phyloP scores from a whole-genome alignment of 2,797 vertebrate species.

The Huso huso region DNA sequence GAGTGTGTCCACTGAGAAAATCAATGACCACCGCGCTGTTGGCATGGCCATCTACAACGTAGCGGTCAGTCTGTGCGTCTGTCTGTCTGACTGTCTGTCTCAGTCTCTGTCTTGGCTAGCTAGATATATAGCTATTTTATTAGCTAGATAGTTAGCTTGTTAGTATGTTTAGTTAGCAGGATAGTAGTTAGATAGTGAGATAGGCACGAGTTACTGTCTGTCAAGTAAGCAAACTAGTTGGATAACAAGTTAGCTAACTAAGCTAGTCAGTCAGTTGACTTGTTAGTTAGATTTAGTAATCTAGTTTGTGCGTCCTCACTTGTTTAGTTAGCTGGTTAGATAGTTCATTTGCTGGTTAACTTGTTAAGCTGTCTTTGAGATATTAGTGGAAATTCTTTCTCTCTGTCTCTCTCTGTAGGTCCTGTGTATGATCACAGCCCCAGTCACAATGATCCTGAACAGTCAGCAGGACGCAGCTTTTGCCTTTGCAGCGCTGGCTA shows the following conservation, averaged over 20 bases:
- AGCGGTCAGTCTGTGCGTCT: slow-evolving; percentile 62
- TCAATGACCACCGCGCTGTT: slow-evolving; percentile 89
- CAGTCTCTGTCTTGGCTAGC: neutral
- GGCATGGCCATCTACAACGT: slow-evolving; percentile 97
- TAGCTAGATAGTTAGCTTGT: too few relatives aligned
- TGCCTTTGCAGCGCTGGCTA: slow-evolving; percentile 81
- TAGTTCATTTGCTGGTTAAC: too few relatives aligned
- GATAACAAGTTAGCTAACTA: too few relatives aligned
- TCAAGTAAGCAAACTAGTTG: too few relatives aligned
- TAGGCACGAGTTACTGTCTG: too few relatives aligned
- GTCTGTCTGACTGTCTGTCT: neutral
- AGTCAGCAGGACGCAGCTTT: slow-evolving; percentile 92
- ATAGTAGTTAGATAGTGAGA: too few relatives aligned
- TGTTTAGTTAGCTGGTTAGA: too few relatives aligned
- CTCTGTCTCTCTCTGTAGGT: slow-evolving; percentile 53
- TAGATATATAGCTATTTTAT: neutral
- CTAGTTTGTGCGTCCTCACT: neutral
- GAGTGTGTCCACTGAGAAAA: slow-evolving; percentile 90
- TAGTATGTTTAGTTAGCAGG: too few relatives aligned
- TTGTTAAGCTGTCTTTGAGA: too few relatives aligned
- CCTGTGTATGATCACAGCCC: slow-evolving; percentile 88
- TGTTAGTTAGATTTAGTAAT: neutral
- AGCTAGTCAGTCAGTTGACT: too few relatives aligned
- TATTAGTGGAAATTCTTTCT: neutral
- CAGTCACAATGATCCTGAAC: slow-evolving; percentile 92